Conservation (phyloP, 1,140 invertebrate species). For the Tetragonula clypearis region DNA sequence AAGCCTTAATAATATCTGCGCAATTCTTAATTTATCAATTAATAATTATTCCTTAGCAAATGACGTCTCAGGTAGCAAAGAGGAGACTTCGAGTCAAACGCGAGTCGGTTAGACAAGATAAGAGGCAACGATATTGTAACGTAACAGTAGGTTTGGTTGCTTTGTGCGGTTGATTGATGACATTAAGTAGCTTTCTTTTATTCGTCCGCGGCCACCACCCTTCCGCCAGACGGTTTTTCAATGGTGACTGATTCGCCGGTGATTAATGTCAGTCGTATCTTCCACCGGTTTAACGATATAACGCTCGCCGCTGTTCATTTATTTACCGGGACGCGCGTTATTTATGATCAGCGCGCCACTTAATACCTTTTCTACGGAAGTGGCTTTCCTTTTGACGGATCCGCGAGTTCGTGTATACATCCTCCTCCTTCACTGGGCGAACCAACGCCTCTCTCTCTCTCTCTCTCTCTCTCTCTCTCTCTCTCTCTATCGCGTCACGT, state of each 20-base stretch:
- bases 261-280: conserved; percentile 47
- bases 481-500: conserved; percentile 4
- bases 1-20: too few species aligned
- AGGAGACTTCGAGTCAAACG: background rate
- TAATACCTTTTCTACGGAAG: conserved; percentile 46
- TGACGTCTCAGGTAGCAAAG: too few species aligned
- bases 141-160: background rate
- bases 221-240: conserved; percentile 25
- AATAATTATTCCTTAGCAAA: too few species aligned
- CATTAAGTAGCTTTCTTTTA: conserved; percentile 37
- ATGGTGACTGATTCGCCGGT: conserved; percentile 37
- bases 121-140: background rate
- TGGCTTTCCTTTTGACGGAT: conserved; percentile 28
- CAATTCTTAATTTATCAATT: too few species aligned
- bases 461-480: too few species aligned
- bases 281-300: conserved; percentile 37
- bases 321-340: conserved; percentile 37
- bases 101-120: background rate
- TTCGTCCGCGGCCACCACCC: background rate
- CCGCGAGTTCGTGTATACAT: too few species aligned
- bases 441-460: background rate
- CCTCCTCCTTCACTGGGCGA: background rate
- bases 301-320: conserved; percentile 36
- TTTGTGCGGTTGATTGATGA: conserved; percentile 25
- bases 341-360: conserved; percentile 37